These are phyloP conservation scores for Himalopsyche phryganea DNA, from an alignment of 1,140 invertebrate genomes.

Conservation along the genomic window DNA sequence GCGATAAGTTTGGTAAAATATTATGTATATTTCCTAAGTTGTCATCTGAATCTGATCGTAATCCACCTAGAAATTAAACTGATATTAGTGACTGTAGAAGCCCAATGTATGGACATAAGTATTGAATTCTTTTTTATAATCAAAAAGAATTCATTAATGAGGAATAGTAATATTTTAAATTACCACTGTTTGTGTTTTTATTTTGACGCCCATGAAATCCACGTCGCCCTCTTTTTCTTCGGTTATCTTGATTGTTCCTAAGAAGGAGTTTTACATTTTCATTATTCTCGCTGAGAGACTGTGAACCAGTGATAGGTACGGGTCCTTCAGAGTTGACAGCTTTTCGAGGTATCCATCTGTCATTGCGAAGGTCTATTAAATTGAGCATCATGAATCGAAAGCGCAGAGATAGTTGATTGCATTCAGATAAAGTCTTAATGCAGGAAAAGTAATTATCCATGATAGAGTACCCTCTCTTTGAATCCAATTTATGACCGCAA, in stretches of 20 bases:
- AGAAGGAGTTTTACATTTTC: conserved; percentile 18
- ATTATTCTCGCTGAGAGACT: neutral
- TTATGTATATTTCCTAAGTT: conserved; percentile 12
- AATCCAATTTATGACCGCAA: conserved; percentile 93
- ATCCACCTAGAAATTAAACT: conserved; percentile 3
- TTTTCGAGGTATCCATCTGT: conserved; percentile 84
- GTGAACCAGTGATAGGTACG: conserved; percentile 69
- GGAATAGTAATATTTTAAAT: neutral
- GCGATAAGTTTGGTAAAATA: conserved; percentile 16
- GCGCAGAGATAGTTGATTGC: conserved; percentile 82
- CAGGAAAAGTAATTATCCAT: conserved; percentile 96
- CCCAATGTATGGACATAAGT: no score
- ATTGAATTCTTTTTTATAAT: no score
- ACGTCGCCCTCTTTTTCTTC: conserved; percentile 37
- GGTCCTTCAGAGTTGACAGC: conserved; percentile 71
- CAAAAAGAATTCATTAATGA: no score
- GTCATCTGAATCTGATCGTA: conserved; percentile 28
- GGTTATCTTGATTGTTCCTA: conserved; percentile 45
- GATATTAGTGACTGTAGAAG: no score
- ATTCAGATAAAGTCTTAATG: conserved; percentile 79
- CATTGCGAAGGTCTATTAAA: conserved; percentile 85
- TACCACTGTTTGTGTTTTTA: conserved; percentile 13
- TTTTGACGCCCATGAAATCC: conserved; percentile 28
- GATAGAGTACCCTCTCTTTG: conserved; percentile 77
- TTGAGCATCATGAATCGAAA: conserved; percentile 96